phyloP scores from a whole-genome alignment of 92 coral and sea anemone genomes.

The Paragorgia papillata region DNA sequence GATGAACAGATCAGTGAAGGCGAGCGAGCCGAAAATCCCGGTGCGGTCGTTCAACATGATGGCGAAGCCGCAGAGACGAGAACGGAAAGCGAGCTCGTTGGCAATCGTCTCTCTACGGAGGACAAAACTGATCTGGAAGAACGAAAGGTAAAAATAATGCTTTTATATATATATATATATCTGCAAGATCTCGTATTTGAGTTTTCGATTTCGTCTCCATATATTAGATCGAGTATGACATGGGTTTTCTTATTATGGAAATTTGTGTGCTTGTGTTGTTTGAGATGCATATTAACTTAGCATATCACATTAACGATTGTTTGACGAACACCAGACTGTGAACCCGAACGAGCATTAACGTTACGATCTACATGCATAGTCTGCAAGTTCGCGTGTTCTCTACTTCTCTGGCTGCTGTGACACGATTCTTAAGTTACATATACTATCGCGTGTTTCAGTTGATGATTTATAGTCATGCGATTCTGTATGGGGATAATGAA shows the following conservation, averaged over 20 bases:
- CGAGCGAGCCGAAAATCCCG: constrained; percentile 32
- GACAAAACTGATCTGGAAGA: constrained; percentile 29
- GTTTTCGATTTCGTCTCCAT: background rate
- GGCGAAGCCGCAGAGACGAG: constrained; percentile 16
- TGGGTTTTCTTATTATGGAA: constrained; percentile 44
- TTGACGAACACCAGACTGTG: constrained; percentile 31
- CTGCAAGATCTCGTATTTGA: background rate
- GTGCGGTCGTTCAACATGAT: constrained; percentile 15
- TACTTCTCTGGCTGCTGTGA: too few relatives aligned
- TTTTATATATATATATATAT: too few relatives aligned
- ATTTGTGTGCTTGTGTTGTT: constrained; percentile 40
- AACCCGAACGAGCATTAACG: too few relatives aligned
- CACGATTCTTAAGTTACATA: background rate
- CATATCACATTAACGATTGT: constrained; percentile 46
- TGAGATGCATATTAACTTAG: constrained; percentile 46
- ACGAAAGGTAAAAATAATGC: constrained; percentile 10
- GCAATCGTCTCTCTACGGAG: constrained; percentile 16
- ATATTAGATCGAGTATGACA: background rate
- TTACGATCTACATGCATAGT: too few relatives aligned
- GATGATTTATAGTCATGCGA: constrained; percentile 31
- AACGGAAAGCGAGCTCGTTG: constrained; percentile 4
- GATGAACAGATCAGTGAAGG: constrained; percentile 33
- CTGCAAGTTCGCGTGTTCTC: too few relatives aligned
- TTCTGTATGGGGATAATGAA: constrained; percentile 14
- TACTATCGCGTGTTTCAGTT: constrained; percentile 1